These are phyloP conservation scores for Tachuris rubrigastra DNA, from an alignment of 2,113 vertebrate species.

Conservation along the genomic window DNA sequence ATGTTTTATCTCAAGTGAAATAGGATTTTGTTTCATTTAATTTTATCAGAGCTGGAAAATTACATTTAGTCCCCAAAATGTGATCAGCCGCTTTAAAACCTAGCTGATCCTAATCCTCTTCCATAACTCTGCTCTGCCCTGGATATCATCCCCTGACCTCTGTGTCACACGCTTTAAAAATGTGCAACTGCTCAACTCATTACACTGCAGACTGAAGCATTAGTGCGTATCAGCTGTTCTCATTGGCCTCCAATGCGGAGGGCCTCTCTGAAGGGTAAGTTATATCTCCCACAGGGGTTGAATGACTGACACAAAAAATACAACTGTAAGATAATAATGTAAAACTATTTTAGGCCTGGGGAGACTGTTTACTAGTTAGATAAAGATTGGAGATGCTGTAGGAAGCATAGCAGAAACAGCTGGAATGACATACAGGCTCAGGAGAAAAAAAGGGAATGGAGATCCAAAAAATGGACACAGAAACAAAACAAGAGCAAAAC, in stretches of 20 bases:
- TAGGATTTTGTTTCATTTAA: background rate
- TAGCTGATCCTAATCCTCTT: background rate
- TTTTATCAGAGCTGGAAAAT: background rate
- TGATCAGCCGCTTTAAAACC: background rate
- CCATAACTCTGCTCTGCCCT: background rate
- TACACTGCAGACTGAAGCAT: background rate
- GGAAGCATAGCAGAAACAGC: slow-evolving; percentile 25
- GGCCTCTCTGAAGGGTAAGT: background rate
- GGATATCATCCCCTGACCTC: background rate
- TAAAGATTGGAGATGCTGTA: background rate
- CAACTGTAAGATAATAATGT: background rate
- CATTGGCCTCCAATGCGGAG: background rate
- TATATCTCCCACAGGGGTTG: background rate
- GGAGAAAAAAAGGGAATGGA: background rate
- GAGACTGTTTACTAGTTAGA: background rate
- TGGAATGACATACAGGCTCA: slow-evolving; percentile 28
- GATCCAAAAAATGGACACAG: background rate
- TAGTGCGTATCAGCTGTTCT: background rate
- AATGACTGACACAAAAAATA: background rate
- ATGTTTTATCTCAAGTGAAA: background rate
- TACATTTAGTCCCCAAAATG: background rate
- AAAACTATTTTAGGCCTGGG: background rate
- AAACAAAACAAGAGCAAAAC: background rate
- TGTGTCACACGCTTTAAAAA: background rate
- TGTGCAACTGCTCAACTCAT: background rate